Evolutionary conservation across 2,888 invertebrate genomes (phyloP), one percentile per base, ranked within the genome.

Genomic region (Craniophora ligustri): DNA sequence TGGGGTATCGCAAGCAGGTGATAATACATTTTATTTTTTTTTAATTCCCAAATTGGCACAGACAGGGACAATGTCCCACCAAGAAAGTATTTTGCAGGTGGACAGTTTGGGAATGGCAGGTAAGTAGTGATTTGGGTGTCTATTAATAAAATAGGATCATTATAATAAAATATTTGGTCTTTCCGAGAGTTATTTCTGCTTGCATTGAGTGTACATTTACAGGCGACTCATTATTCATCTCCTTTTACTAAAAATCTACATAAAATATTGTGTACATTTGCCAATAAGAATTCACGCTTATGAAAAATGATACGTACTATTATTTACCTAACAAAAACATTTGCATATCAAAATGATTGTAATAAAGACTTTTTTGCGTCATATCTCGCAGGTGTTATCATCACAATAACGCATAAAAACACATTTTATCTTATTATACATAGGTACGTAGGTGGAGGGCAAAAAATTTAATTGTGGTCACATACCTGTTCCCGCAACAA

Each of bases 401-500:
- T 66, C 60, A 72, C 67, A 75, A 71, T 67, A 67, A 64, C 58
- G 57, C 51, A 79, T 74, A 80, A 72, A 78, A 74, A 68, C 60
- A 46, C 58, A 72, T 74, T 76, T 75, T 72, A 79, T 78, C 75
- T 77, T 75, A 65, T 78, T 71, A 78, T 71, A 72, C 49, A 73
- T 65, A 72, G 72, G 62, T 71, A 72, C 49, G 74, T 65, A 72
- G 72, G 62, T 61, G 61, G 63, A 26, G 67, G 56, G 72, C 76
- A 85, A 85, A 85, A 87, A 87, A 78, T 64, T 23, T 75, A 78
- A 82, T 84, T 86, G 85, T 83, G 80, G 78, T 66, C 78, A 78
- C 77, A 78, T 85, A 89, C 89, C 88, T 89, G 88, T 86, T 79
- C 67, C 50, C 69, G 86, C 73, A 86, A 87, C 73, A 76, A 81